These are phyloP conservation scores for Simalia tracyae DNA, from an alignment of 2,797 vertebrate species.

Conservation along the genomic window DNA sequence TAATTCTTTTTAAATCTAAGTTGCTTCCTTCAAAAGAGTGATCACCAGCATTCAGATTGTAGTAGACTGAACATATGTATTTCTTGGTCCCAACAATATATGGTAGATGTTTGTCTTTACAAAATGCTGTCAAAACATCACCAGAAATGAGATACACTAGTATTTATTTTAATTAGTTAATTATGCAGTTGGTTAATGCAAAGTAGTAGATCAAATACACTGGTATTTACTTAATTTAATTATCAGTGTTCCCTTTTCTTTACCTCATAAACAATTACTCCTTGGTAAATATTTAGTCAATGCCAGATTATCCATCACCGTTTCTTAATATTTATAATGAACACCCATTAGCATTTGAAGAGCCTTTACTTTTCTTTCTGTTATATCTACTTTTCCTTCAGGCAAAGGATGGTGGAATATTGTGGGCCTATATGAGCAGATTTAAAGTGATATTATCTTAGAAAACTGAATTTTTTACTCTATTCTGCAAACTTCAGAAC, in stretches of 20 bases:
- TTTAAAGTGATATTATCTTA: not conserved
- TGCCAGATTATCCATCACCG: not conserved
- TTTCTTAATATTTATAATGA: not conserved
- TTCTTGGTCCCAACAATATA: not conserved
- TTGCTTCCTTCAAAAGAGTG: not conserved
- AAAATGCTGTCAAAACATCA: slow-evolving; percentile 23
- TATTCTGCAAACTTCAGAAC: not conserved
- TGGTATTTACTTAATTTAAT: slow-evolving; percentile 16
- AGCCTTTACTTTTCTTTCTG: not conserved
- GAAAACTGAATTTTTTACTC: not conserved
- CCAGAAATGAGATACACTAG: not conserved
- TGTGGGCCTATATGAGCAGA: not conserved
- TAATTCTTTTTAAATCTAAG: not conserved
- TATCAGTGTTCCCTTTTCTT: slow-evolving; percentile 4
- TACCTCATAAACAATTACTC: slow-evolving; percentile 16
- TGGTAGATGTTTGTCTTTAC: slow-evolving; percentile 11
- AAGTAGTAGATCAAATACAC: slow-evolving; percentile 1
- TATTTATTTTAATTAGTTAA: slow-evolving; percentile 33
- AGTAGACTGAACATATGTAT: not conserved
- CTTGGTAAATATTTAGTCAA: not conserved
- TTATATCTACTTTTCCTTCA: not conserved
- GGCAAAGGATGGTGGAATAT: not conserved
- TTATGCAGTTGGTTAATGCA: slow-evolving; percentile 6
- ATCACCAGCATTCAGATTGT: not conserved
- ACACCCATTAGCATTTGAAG: not conserved